phyloP scores from a whole-genome alignment of 2,888 invertebrate genomes.

The Caenorhabditis sp. region DNA sequence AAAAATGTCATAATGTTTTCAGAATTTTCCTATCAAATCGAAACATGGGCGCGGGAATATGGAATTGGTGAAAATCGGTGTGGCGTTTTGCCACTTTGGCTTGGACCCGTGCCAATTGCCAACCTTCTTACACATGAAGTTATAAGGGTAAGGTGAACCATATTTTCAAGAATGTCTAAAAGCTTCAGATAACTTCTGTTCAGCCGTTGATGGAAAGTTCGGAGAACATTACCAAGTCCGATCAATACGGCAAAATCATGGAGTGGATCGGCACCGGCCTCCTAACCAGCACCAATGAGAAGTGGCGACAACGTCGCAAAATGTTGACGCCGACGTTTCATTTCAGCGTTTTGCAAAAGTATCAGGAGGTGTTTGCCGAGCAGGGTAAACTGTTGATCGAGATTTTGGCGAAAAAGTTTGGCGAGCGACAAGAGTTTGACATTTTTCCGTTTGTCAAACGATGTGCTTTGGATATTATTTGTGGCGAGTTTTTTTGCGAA shows the following conservation, averaged over 20 bases:
- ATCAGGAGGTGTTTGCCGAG: conserved; percentile 58
- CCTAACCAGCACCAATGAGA: conserved; percentile 73
- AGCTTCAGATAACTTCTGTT: not conserved
- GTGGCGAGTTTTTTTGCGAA: conserved; percentile 52
- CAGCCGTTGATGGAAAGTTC: conserved; percentile 39
- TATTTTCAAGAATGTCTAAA: not conserved
- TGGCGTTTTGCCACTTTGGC: conserved; percentile 24
- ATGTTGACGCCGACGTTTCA: conserved; percentile 75
- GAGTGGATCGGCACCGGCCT: conserved; percentile 74
- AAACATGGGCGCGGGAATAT: conserved; percentile 32
- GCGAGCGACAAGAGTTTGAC: conserved; percentile 71
- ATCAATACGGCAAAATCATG: conserved; percentile 71
- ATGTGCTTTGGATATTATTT: conserved; percentile 74
- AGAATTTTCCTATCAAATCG: conserved; percentile 42
- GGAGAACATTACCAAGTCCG: conserved; percentile 70
- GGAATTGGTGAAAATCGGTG: conserved; percentile 14
- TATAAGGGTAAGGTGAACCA: conserved; percentile 7
- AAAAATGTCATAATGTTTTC: conserved; percentile 4
- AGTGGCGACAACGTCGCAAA: conserved; percentile 73
- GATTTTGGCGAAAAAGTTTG: conserved; percentile 66
- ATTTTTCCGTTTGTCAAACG: conserved; percentile 73
- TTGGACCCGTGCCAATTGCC: conserved; percentile 35
- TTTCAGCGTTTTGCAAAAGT: conserved; percentile 74
- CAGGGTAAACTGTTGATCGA: conserved; percentile 64
- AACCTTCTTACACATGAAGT: conserved; percentile 22